phyloP scores from a whole-genome alignment of 2,888 invertebrate genomes.

The Morinoia aosen region DNA sequence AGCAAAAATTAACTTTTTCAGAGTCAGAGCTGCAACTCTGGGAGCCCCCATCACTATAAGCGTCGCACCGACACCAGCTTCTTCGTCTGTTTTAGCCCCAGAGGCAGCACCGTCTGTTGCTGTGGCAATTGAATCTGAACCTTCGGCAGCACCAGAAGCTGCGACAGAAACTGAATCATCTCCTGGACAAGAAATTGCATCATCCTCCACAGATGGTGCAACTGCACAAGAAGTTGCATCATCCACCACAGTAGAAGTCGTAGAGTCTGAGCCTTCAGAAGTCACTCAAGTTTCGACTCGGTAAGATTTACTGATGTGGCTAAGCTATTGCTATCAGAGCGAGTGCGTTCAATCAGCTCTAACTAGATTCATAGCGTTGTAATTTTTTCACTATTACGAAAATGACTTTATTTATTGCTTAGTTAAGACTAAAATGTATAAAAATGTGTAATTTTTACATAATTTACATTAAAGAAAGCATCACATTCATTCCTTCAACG shows the following conservation, averaged over 20 bases:
- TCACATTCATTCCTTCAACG: neutral
- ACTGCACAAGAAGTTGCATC: neutral
- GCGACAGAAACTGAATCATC: neutral
- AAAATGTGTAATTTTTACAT: neutral
- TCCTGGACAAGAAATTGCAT: neutral
- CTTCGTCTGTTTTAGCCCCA: neutral
- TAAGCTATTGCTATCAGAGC: neutral
- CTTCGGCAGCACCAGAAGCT: neutral
- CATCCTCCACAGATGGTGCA: neutral
- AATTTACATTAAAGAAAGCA: neutral
- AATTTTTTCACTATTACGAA: neutral
- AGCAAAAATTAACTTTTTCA: slow-evolving; percentile 57
- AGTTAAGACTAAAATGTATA: neutral
- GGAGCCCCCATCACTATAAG: slow-evolving; percentile 33
- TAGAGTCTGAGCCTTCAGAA: neutral
- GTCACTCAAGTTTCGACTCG: neutral
- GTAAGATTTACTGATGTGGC: neutral
- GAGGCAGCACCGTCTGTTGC: neutral
- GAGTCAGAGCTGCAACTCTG: slow-evolving; percentile 37
- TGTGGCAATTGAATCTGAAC: neutral
- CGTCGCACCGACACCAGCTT: neutral
- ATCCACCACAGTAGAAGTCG: neutral
- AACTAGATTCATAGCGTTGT: neutral
- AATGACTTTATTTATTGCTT: neutral
- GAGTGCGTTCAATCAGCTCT: neutral